Base-by-base conservation (phyloP, 2,113 vertebrate species). In the Acanthochromis polyacanthus region DNA sequence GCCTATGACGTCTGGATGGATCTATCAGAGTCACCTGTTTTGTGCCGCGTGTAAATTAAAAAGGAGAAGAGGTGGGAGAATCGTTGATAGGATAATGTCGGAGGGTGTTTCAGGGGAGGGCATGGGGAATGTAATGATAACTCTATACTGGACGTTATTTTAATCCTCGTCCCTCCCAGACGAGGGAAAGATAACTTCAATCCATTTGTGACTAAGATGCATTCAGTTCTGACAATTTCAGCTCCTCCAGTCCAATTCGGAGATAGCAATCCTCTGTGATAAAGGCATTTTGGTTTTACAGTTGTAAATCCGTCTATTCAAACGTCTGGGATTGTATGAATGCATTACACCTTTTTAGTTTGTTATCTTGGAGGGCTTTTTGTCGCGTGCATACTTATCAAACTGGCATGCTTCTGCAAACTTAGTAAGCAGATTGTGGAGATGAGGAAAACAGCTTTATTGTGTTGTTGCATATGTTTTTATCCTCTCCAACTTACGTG, bases 21-120 rank as follows among this genome's bases (percentile, higher is more conserved):
- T 78, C 77, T 62, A 84, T 89, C 78, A 75, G 66, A 46, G 75
- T 62, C 76, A 73, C 76, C 81, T 70, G 75, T 87, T 80, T 80
- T 85, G 76, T 93, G 80, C 83, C 25, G 74, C 56, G 83, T 81
- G 83, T 90, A 77, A 90, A 92, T 92, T 88, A 92, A 88, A 88
- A 84, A 86, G 74, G 45, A 80, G 80, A 72, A 67, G 81, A 73
- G 78, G 75, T 69, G 73, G 81, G 51, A 78, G 66, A 70, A 78
- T 72, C 74, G 73, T 67, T 87, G 83, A 61, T 90, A 53, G 64
- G 77, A 89, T 84, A 87, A 88, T 78, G 70, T 67, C 70, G 15
- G 40, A 58, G 23, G 71, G 46, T 67, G 75, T 58, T 46, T 65
- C 4, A 0, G 25, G 19, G 30, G 25, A 51, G 30, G 64, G 10